phyloP scores from a whole-genome alignment of 1,140 invertebrate genomes.

The Aleiodes sp. region DNA sequence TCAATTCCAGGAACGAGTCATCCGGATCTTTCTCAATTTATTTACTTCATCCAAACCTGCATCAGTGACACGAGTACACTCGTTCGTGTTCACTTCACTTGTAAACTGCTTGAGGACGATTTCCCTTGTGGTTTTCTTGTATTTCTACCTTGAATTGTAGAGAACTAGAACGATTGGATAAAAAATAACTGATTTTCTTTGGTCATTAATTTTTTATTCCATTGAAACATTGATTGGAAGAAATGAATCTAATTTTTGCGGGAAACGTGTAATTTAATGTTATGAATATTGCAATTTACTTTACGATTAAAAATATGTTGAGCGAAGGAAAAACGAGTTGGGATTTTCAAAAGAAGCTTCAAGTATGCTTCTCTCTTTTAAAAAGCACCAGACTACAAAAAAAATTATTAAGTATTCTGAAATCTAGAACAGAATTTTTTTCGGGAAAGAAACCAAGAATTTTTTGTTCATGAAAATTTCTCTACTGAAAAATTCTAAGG shows the following conservation, averaged over 20 bases:
- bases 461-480: too few relatives aligned
- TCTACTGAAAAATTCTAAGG: too few relatives aligned
- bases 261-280: too few relatives aligned
- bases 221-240: background rate
- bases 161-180: background rate
- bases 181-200: background rate
- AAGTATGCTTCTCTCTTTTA: too few relatives aligned
- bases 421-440: too few relatives aligned
- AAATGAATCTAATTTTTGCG: background rate
- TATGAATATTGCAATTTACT: too few relatives aligned
- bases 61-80: background rate
- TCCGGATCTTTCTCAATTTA: background rate
- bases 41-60: background rate
- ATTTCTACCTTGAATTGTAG: background rate
- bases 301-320: too few relatives aligned
- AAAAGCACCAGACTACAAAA: too few relatives aligned
- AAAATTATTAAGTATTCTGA: too few relatives aligned
- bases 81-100: background rate
- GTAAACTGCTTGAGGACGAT: background rate
- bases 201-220: background rate
- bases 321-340: too few relatives aligned
- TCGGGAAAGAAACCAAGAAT: too few relatives aligned
- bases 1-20: conserved; percentile 1
- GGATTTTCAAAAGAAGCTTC: too few relatives aligned
- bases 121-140: background rate